Base-by-base conservation (phyloP, 2,888 invertebrate species). In the Dolomedes plantarius region DNA sequence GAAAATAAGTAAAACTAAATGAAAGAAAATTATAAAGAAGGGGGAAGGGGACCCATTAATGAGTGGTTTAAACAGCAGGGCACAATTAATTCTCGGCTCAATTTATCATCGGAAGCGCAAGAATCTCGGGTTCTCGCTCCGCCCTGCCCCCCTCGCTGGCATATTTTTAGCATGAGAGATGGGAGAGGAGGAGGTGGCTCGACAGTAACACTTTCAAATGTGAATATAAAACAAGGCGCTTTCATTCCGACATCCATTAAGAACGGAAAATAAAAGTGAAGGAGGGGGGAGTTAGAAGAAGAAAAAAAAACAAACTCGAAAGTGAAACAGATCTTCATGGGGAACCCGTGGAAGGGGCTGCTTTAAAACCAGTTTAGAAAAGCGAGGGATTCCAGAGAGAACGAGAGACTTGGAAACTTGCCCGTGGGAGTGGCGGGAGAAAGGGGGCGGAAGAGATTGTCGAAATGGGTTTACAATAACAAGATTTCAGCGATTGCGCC, bases 391-490 rank as follows among this genome's bases (percentile, higher is more conserved):
- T 80, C 64, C 19, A 46, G 19, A 65, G 29, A 23, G 31, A 50
- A 36, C 9, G 16, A 46, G 16, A 19, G 67, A 23, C 62, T 77
- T 83, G 76, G 83, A 72, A 65, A 46, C 7, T 67, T 83, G 76
- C 76, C 83, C 36, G 9, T 19, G 19, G 36, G n/a, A n/a, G n/a
- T n/a, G n/a, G n/a, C n/a, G n/a, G n/a, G 31, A 23, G 23, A n/a
- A n/a, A 68, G 68, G 19, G 39, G 39, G 31, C 11, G 67, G 9
- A 3, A 28, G 6, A 19, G 19, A 19, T 32, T 39, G n/a, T 28
- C 28, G 71, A 83, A 83, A 83, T 83, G 83, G 83, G 83, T 83
- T 83, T 83, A 83, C 83, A 83, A 83, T 83, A 83, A 83, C 83
- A 83, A 83, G 83, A 76, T 77, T n/a, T 77, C 76, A 83, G 83